Evolutionary conservation across 2,113 vertebrate genomes (phyloP).

Genomic region (Cygnus buccinator): DNA sequence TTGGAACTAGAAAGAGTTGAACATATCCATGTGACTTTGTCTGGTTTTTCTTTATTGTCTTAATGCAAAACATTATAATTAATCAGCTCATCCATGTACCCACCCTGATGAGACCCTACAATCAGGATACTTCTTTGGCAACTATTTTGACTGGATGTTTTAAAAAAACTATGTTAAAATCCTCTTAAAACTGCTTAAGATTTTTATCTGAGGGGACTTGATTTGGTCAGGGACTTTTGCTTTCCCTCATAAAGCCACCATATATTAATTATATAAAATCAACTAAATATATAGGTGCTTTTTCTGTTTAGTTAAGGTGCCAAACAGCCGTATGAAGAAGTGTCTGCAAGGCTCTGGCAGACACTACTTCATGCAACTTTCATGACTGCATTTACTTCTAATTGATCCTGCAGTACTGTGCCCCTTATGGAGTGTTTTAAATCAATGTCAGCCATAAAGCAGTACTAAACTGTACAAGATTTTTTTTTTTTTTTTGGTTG

Average conservation of each 20-base stretch:
- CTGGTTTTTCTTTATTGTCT: not conserved
- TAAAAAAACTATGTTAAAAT: not conserved
- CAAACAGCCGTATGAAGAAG: not conserved
- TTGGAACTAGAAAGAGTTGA: not conserved
- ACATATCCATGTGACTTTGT: not conserved
- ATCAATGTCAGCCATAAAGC: conserved; percentile 36
- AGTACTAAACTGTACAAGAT: conserved; percentile 38
- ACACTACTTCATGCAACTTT: conserved; percentile 57
- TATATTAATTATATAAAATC: not conserved
- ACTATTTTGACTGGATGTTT: not conserved
- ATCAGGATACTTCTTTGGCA: not conserved
- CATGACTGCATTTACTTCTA: conserved; percentile 46
- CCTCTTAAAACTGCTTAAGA: not conserved
- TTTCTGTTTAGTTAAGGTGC: not conserved
- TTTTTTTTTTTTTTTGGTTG: not conserved
- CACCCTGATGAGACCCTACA: not conserved
- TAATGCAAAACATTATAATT: not conserved
- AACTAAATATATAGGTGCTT: not conserved
- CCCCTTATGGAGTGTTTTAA: conserved; percentile 56
- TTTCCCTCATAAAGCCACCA: not conserved
- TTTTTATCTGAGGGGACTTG: not conserved
- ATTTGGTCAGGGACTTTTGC: not conserved
- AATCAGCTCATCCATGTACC: not conserved
- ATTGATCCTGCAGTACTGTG: conserved; percentile 6
- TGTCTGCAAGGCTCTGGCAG: not conserved